These are phyloP conservation scores for Triplophysa tibetana DNA, from an alignment of 2,113 vertebrate genomes.

Conservation along the genomic window DNA sequence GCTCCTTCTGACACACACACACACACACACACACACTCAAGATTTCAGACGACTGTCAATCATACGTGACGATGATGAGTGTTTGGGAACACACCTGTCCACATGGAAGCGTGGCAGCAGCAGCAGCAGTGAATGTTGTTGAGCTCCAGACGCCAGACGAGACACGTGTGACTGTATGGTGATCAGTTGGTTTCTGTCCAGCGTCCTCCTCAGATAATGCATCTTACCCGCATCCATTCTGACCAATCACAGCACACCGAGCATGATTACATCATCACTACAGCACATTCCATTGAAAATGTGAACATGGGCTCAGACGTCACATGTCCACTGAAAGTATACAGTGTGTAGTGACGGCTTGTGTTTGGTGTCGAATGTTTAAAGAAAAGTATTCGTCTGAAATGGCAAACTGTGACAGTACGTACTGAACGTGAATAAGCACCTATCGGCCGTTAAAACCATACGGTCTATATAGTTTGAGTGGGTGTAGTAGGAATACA, in stretches of 20 bases:
- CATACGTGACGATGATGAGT: neutral
- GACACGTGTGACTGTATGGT: constrained; percentile 87
- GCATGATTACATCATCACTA: neutral
- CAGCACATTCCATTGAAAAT: no score
- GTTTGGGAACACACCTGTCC: constrained; percentile 78
- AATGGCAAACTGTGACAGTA: no score
- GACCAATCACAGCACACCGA: constrained; percentile 32
- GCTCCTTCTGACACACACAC: constrained; percentile 75
- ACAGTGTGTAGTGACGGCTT: no score
- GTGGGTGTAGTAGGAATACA: no score
- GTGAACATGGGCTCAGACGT: no score
- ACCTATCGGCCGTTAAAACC: no score
- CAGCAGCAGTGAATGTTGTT: constrained; percentile 90
- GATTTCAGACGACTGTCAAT: neutral
- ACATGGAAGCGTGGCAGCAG: constrained; percentile 89
- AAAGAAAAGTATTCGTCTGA: no score
- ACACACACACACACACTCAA: neutral
- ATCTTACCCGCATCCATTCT: constrained; percentile 93
- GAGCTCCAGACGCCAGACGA: constrained; percentile 75
- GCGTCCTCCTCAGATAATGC: constrained; percentile 87
- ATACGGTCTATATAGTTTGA: no score
- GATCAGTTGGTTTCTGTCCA: constrained; percentile 85
- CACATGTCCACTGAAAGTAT: no score
- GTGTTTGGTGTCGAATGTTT: no score
- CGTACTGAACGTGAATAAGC: no score